Conservation (phyloP, 2,797 vertebrate genomes). For the Serranus cabrilla region DNA sequence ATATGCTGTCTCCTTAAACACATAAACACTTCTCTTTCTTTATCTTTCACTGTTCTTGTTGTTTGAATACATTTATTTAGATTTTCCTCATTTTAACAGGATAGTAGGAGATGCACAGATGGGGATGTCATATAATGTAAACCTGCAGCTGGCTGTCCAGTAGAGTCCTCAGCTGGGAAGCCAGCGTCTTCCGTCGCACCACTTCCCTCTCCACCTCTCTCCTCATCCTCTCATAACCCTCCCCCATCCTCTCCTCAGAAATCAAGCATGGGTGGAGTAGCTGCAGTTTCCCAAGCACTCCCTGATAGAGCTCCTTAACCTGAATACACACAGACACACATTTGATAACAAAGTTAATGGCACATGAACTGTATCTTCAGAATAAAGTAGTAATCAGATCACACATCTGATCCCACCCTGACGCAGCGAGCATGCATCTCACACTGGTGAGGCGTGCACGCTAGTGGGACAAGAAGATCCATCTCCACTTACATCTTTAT, state of each 20-base stretch:
- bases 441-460: constrained; percentile 11
- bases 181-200: constrained; percentile 79
- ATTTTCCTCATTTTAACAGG: not conserved
- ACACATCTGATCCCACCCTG: constrained; percentile 5
- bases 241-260: constrained; percentile 57
- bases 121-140: not conserved
- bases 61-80: not conserved
- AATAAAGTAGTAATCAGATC: constrained; percentile 24
- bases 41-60: not conserved
- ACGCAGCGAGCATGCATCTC: not conserved
- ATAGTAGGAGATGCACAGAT: not conserved
- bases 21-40: not conserved
- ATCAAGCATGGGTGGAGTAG: constrained; percentile 74
- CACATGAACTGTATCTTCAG: not conserved
- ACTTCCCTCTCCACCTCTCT: constrained; percentile 88
- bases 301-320: constrained; percentile 89
- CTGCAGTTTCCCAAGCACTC: constrained; percentile 82
- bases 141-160: constrained; percentile 85
- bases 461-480: constrained; percentile 27
- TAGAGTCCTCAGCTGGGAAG: constrained; percentile 81
- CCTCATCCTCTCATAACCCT: constrained; percentile 72
- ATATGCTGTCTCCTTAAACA: not conserved
- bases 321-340: constrained; percentile 65
- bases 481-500: constrained; percentile 65
- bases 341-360: not conserved